These are phyloP conservation scores for Aldabrachelys gigantea DNA, from an alignment of 2,113 vertebrate genomes.

Conservation along the genomic window DNA sequence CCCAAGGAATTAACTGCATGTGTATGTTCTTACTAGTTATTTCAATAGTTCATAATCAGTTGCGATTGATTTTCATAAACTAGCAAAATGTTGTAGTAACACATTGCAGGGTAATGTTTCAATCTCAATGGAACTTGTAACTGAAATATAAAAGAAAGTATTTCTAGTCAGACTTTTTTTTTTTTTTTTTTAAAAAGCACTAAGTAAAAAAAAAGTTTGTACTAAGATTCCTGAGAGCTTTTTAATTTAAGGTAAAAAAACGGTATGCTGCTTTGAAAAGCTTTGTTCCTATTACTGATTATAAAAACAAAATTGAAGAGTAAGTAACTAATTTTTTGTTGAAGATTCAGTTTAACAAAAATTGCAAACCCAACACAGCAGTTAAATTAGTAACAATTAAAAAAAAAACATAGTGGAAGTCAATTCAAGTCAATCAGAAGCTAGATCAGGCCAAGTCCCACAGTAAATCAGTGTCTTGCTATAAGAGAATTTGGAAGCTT, in stretches of 20 bases:
- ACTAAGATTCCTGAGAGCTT: background rate
- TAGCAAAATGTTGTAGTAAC: too few species aligned
- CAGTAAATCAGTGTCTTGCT: background rate
- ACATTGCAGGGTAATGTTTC: too few species aligned
- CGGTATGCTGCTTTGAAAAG: fast-evolving
- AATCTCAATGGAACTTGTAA: too few species aligned
- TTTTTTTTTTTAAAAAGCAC: too few species aligned
- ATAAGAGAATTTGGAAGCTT: background rate
- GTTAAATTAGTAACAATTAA: background rate
- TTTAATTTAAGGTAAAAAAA: background rate
- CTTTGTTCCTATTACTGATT: background rate
- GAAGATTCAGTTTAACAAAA: background rate
- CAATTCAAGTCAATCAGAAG: background rate
- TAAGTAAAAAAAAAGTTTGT: too few species aligned
- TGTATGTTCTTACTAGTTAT: background rate
- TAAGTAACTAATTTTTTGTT: background rate
- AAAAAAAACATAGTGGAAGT: background rate
- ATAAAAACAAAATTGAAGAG: background rate
- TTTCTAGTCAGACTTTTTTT: too few species aligned
- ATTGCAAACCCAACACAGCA: background rate
- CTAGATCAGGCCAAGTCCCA: background rate
- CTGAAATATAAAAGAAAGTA: too few species aligned
- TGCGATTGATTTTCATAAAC: background rate
- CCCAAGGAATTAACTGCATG: background rate
- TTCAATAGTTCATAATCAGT: background rate